A percentile compares a stretch with the other conserved stretches of the same genome.
Evolutionary conservation across 1,140 invertebrate genomes (phyloP).

Genomic region (Orchesella cincta): DNA sequence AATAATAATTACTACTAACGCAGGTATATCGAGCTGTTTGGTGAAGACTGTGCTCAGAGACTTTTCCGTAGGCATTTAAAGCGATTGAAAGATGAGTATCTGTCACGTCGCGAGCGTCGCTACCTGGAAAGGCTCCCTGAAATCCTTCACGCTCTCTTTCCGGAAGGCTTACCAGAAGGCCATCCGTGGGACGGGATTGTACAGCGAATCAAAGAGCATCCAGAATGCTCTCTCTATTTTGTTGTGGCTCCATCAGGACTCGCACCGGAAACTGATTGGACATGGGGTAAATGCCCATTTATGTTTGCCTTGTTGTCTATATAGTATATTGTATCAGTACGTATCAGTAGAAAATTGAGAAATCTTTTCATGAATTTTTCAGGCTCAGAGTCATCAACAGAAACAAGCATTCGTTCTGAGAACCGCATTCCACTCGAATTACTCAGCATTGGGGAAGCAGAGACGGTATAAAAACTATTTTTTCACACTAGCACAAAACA

Average conservation of each 20-base stretch:
- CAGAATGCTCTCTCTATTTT: conserved; percentile 62
- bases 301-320: neutral
- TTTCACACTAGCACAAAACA: conserved; percentile 9
- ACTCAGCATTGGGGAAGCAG: conserved; percentile 46
- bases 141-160: conserved; percentile 78
- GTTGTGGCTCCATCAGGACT: conserved; percentile 57
- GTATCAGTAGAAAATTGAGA: neutral
- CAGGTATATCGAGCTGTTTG: conserved; percentile 89
- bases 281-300: too few species aligned
- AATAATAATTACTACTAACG: conserved; percentile 43
- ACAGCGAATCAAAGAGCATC: conserved; percentile 58
- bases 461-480: too few species aligned
- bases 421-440: conserved; percentile 47
- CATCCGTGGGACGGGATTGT: conserved; percentile 58
- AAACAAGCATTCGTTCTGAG: conserved; percentile 47
- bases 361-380: neutral
- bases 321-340: neutral
- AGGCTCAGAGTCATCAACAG: conserved; percentile 48
- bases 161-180: conserved; percentile 60
- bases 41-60: conserved; percentile 77
- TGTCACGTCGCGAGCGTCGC: conserved; percentile 75
- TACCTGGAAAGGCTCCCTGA: conserved; percentile 80
- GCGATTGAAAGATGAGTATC: conserved; percentile 81
- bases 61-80: conserved; percentile 80
- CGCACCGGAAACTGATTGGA: conserved; percentile 52